phyloP scores from a whole-genome alignment of 2,888 invertebrate species.

The Creontiades dilutus region DNA sequence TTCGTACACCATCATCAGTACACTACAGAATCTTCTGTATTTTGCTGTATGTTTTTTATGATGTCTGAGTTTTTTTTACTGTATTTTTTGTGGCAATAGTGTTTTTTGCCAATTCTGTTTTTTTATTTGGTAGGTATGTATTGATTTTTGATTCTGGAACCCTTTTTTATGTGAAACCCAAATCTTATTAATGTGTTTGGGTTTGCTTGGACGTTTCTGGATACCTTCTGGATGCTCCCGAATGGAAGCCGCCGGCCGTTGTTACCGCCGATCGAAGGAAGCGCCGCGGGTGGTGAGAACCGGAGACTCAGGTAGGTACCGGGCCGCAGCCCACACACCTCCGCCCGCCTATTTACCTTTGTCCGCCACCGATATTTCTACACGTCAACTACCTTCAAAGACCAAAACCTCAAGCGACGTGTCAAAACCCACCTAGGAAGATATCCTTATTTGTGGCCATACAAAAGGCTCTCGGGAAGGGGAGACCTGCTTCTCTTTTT shows the following conservation, averaged over 20 bases:
- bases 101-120: no score
- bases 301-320: neutral
- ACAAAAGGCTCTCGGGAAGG: slow-evolving; percentile 40
- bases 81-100: no score
- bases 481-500: neutral
- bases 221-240: neutral
- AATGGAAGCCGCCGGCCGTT: neutral
- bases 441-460: slow-evolving; percentile 58
- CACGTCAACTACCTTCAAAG: slow-evolving; percentile 62
- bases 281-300: slow-evolving; percentile 48
- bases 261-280: slow-evolving; percentile 20
- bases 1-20: no score
- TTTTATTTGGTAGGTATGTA: no score
- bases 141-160: no score
- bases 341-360: slow-evolving; percentile 47
- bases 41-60: no score
- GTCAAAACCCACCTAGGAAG: slow-evolving; percentile 62
- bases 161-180: no score
- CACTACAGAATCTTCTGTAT: no score
- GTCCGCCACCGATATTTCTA: slow-evolving; percentile 59
- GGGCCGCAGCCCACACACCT: slow-evolving; percentile 42
- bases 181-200: no score
- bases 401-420: slow-evolving; percentile 57
- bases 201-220: no score
- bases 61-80: no score